Conservation (phyloP, 2,888 invertebrate species). For the Electrophaes corylata region DNA sequence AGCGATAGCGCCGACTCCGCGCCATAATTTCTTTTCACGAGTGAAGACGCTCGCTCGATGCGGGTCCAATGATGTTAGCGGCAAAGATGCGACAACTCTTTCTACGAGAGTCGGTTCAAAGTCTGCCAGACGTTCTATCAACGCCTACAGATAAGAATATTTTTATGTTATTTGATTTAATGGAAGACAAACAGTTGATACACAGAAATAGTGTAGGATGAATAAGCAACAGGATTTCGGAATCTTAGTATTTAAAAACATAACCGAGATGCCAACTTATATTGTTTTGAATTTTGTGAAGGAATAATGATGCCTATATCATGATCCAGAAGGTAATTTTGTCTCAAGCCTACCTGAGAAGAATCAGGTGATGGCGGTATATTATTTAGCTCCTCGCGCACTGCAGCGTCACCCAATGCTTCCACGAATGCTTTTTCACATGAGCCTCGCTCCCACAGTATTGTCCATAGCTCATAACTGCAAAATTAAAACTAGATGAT, state of each 20-base stretch:
- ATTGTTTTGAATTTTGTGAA: too few species aligned
- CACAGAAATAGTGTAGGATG: too few species aligned
- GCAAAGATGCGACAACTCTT: conserved; percentile 84
- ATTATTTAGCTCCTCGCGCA: conserved; percentile 84
- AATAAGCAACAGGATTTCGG: too few species aligned
- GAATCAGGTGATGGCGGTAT: conserved; percentile 84
- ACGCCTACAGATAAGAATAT: conserved; percentile 64
- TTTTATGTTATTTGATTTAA: too few species aligned
- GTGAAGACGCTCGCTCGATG: conserved; percentile 76
- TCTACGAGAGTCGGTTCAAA: conserved; percentile 87
- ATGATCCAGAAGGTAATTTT: too few species aligned
- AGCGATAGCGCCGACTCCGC: conserved; percentile 73
- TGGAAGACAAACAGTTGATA: too few species aligned
- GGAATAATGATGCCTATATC: too few species aligned
- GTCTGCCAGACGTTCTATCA: conserved; percentile 86
- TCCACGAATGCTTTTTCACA: conserved; percentile 84
- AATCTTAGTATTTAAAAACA: too few species aligned
- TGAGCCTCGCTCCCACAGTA: conserved; percentile 75
- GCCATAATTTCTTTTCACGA: conserved; percentile 66
- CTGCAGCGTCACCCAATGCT: conserved; percentile 86
- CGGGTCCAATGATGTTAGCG: conserved; percentile 72
- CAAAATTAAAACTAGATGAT: conserved; percentile 5
- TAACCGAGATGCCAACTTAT: too few species aligned
- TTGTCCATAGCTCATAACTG: conserved; percentile 73
- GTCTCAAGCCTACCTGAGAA: conserved; percentile 75